phyloP scores from a whole-genome alignment of 2,888 invertebrate species.

The Microplitis manilae region DNA sequence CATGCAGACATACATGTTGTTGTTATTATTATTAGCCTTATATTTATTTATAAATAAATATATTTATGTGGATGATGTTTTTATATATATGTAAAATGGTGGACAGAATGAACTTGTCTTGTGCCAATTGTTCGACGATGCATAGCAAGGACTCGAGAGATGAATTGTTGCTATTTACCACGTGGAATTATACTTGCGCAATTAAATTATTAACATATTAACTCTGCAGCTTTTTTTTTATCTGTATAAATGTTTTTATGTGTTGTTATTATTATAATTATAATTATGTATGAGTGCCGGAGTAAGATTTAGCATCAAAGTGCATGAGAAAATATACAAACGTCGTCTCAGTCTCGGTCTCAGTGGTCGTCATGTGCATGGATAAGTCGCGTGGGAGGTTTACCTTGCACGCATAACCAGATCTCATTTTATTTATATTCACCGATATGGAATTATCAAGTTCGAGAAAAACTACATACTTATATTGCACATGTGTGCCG shows the following conservation, averaged over 20 bases:
- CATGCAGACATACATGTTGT: too few relatives aligned
- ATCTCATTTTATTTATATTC: constrained; percentile 50
- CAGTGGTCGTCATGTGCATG: constrained; percentile 38
- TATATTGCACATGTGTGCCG: constrained; percentile 4
- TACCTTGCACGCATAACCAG: constrained; percentile 52
- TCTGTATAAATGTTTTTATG: not conserved
- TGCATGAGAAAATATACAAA: constrained; percentile 28
- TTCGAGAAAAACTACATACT: constrained; percentile 36
- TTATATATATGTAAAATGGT: not conserved
- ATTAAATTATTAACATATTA: constrained; percentile 42
- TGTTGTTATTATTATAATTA: constrained; percentile 15
- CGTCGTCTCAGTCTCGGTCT: not conserved
- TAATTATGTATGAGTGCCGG: constrained; percentile 25
- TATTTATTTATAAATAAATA: not conserved
- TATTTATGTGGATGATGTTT: not conserved
- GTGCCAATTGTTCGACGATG: constrained; percentile 33
- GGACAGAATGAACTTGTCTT: not conserved
- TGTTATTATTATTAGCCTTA: too few relatives aligned
- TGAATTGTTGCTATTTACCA: constrained; percentile 35
- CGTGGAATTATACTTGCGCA: constrained; percentile 38
- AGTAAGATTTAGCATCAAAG: constrained; percentile 12
- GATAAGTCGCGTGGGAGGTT: constrained; percentile 54
- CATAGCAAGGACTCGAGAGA: constrained; percentile 35
- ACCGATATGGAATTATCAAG: constrained; percentile 44
- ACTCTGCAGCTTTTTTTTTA: constrained; percentile 22